These are phyloP conservation scores for Pluvianellus socialis DNA, from an alignment of 2,113 vertebrate species.

Conservation along the genomic window DNA sequence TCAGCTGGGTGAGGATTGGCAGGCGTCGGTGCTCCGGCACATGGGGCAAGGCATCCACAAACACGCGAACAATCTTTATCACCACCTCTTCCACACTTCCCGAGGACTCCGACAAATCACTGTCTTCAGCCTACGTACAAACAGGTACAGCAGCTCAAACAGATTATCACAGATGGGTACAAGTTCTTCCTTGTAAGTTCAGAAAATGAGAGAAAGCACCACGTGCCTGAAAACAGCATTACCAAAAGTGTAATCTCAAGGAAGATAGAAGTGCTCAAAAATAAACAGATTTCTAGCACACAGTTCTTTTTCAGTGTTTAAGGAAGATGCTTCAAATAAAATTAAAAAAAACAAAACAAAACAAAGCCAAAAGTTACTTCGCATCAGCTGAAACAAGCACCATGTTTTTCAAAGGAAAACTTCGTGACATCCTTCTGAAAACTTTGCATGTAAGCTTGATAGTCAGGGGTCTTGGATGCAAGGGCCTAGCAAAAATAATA, in stretches of 20 bases:
- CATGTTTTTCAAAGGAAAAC: not conserved
- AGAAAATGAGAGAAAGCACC: not conserved
- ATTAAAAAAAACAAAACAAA: fast-evolving
- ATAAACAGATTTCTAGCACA: not conserved
- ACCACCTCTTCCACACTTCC: constrained; percentile 79
- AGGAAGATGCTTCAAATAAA: not conserved
- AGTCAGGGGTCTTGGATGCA: not conserved
- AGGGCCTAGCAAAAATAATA: not conserved
- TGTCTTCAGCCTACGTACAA: constrained; percentile 79
- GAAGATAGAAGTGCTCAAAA: not conserved
- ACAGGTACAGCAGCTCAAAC: not conserved
- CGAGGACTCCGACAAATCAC: constrained; percentile 59
- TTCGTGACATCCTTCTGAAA: not conserved
- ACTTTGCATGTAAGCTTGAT: not conserved
- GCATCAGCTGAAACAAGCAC: not conserved
- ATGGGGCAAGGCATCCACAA: constrained; percentile 91
- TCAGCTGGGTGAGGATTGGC: constrained; percentile 85
- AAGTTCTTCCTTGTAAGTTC: not conserved
- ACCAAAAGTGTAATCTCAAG: not conserved
- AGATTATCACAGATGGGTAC: not conserved
- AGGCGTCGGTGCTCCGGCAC: constrained; percentile 91
- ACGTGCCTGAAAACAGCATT: fast-evolving
- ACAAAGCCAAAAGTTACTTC: not conserved
- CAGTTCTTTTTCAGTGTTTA: not conserved
- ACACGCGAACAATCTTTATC: constrained; percentile 84